Evolutionary conservation across 2,888 invertebrate species (phyloP), one percentile per base, ranked within the genome.

Genomic region (Lasioglossum malachurum): DNA sequence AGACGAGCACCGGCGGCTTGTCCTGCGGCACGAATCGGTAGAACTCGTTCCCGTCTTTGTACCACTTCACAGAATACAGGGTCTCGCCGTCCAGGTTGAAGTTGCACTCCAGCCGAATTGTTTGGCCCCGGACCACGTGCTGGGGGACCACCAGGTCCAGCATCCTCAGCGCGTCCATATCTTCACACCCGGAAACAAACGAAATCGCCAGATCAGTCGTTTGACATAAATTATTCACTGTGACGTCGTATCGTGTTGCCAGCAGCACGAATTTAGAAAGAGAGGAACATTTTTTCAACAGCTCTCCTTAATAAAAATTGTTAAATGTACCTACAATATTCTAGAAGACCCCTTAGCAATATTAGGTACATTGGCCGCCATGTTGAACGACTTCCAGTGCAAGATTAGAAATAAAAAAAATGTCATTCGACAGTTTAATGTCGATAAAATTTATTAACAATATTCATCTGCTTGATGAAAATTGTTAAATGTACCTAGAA

Each of bases 61-160:
- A 98, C 98, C 98, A 98, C 96, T 98, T 98, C 93, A 98, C 98
- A 53, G 98, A 98, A 95, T 98, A 98, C 75, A 98, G 96, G 76
- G 97, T 97, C 95, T 98, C 98, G 5, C 97, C 97, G 91, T 98
- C 98, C 94, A 98, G 96, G 95, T 98, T 97, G 96, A 98, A 98
- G 95, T 97, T 97, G 95, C 98, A 98, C 94, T 97, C 97, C 91
- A 98, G 96, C 82, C 96, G 96, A 64, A 98, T 98, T 91, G 97
- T 97, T 94, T 97, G 97, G 92, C 98, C 97, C 88, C 97, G 96
- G 84, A 98, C 97, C 91, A 98, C 98, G 95, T 98, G 98, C 89
- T 97, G 97, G 31, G 98, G 98, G 94, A 98, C 97, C 91, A 97
- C 96, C 82, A 98, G 96, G 95, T 98, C 98, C 90, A 97, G 96